Percentiles rank a stretch among this genome's conserved stretches.
Evolutionary conservation across 2,797 vertebrate species (phyloP).

Genomic region (Ptychobarbus kaznakovi): DNA sequence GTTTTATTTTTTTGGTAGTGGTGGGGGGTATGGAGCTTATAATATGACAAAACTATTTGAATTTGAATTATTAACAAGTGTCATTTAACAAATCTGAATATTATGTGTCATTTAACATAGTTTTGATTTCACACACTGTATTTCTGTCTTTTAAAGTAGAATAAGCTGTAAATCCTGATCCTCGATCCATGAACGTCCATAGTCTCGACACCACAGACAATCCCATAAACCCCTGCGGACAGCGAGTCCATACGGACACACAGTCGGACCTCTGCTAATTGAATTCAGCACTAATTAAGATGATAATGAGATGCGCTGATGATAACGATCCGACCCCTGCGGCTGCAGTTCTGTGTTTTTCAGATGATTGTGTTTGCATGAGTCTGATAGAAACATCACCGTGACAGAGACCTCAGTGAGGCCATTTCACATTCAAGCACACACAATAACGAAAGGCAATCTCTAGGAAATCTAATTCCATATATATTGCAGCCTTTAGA

Average conservation of each 20-base stretch:
- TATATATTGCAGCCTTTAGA: neutral
- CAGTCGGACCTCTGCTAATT: neutral
- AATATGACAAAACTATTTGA: too few relatives aligned
- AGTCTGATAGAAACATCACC: neutral
- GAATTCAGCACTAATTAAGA: constrained; percentile 5
- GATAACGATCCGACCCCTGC: constrained; percentile 32
- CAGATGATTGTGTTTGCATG: neutral
- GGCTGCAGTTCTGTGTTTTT: neutral
- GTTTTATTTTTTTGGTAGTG: neutral
- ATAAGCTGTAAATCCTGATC: neutral
- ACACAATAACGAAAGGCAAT: neutral
- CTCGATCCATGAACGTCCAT: neutral
- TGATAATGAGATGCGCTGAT: constrained; percentile 1
- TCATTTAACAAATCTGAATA: too few relatives aligned
- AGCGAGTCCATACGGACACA: neutral
- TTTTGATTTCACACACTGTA: neutral
- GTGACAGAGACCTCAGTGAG: neutral
- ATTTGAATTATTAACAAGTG: too few relatives aligned
- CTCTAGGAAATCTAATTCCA: neutral
- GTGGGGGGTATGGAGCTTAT: too few relatives aligned
- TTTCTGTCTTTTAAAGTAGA: neutral
- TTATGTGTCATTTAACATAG: too few relatives aligned
- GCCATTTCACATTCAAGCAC: neutral
- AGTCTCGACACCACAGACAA: neutral
- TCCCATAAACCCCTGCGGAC: neutral